Conservation (phyloP, 2,113 vertebrate genomes). For the Piaya cayana region DNA sequence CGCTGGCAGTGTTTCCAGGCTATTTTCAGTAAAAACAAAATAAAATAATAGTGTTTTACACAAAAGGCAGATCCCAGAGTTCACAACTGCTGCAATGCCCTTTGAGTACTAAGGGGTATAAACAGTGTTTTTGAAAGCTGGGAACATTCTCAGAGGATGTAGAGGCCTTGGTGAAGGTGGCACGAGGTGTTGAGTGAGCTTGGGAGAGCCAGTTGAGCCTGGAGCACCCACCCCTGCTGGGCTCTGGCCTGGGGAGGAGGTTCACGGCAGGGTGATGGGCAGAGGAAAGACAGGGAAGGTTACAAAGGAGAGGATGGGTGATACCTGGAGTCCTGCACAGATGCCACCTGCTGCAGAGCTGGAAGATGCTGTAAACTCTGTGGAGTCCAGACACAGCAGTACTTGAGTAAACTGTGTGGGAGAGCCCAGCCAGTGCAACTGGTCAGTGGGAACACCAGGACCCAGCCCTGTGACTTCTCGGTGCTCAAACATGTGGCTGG, state of each 20-base stretch:
- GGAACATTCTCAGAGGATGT: not conserved
- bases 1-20: not conserved
- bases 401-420: accelerated
- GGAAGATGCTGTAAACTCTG: not conserved
- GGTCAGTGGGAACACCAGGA: not conserved
- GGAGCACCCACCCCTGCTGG: accelerated
- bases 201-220: not conserved
- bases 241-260: not conserved
- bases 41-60: not conserved
- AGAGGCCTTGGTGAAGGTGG: not conserved
- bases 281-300: not conserved
- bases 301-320: not conserved
- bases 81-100: not conserved
- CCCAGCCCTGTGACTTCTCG: accelerated
- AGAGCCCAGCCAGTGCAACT: not conserved
- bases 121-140: not conserved
- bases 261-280: not conserved
- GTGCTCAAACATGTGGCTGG: accelerated
- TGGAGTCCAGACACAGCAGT: not conserved
- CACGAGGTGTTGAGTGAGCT: not conserved
- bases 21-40: not conserved
- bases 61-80: not conserved
- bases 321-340: not conserved
- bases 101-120: not conserved
- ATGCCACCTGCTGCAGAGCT: not conserved